Base-by-base conservation (phyloP, 2,113 vertebrate genomes). In the Heterotis niloticus region DNA sequence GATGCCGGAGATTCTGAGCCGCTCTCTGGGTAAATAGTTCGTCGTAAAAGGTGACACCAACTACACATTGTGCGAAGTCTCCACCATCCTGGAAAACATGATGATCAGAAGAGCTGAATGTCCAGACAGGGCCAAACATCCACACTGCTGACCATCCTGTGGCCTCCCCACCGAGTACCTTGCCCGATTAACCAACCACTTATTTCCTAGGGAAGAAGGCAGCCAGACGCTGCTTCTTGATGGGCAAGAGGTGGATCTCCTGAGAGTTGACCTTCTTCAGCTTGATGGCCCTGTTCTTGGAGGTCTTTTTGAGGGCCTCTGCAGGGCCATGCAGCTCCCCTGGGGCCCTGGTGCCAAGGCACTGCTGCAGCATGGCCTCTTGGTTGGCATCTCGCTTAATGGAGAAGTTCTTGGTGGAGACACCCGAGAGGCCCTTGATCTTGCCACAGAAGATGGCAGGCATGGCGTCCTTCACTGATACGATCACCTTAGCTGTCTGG, bases 361-460 rank as follows among this genome's bases (percentile, higher is more conserved):
- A 93, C 89, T 96, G 95, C 90, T 96, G 96, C 84, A 95, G 90
- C 68, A 94, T 86, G 26, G 94, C 90, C 87, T 94, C 95, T 88
- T 95, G 93, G 84, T 91, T 91, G 81, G 92, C 86, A 80, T 99
- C 96, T 77, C 94, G 95, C 88, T 97, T 98, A 90, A 98, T 98
- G 86, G 97, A 99, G 91, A 98, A 98, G 94, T 98, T 99, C 91
- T 98, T 98, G 81, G 97, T 99, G 85, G 97, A 99, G 70, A 98
- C 96, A 0, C 97, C 97, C 0, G 96, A 98, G 54, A 98, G 94
- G 78, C 96, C 95, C 90, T 98, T 98, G 71, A 98, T 94, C 89
- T 98, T 99, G 76, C 97, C 97, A 56, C 97, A 98, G 88, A 98
- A 95, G 86, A 99, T 95, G 83, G 96, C 89, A 13, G 97, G 97